phyloP scores from a whole-genome alignment of 2,888 invertebrate species.

The Pristionchus arcanus region DNA sequence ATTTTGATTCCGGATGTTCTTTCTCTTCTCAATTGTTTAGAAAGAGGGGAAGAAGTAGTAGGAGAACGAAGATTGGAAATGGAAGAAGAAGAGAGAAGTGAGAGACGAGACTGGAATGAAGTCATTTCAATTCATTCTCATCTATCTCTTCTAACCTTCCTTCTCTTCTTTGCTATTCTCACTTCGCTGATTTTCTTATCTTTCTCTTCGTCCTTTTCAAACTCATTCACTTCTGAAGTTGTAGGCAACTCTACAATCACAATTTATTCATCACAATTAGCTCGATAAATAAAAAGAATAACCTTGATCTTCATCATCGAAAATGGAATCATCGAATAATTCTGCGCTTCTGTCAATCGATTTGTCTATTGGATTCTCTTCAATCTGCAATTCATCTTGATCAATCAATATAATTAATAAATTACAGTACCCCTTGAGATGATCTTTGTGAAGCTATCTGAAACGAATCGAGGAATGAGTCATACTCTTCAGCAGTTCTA shows the following conservation, averaged over 20 bases:
- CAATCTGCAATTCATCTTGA: neutral
- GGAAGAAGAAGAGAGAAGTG: constrained; percentile 25
- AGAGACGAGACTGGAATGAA: constrained; percentile 27
- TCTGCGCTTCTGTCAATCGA: constrained; percentile 32
- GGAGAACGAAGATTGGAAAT: constrained; percentile 38
- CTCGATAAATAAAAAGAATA: neutral
- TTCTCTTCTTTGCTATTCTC: constrained; percentile 8
- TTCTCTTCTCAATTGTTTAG: constrained; percentile 43
- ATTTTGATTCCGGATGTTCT: neutral
- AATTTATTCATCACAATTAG: neutral
- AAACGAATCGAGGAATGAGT: constrained; percentile 43
- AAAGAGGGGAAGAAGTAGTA: constrained; percentile 33
- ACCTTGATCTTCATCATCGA: neutral
- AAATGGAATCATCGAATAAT: constrained; percentile 44
- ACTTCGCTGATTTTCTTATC: neutral
- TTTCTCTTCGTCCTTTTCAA: neutral
- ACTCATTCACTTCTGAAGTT: neutral
- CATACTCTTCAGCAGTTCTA: constrained; percentile 5
- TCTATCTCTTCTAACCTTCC: neutral
- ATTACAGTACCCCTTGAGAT: constrained; percentile 5
- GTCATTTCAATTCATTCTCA: neutral
- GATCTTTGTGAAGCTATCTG: neutral
- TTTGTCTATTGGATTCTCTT: neutral
- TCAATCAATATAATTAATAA: neutral
- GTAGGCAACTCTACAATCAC: neutral